A percentile compares a stretch with the other conserved stretches of the same genome.
These are phyloP conservation scores for Ochotona princeps DNA, from an alignment of 2,113 vertebrate genomes.

Conservation along the genomic window DNA sequence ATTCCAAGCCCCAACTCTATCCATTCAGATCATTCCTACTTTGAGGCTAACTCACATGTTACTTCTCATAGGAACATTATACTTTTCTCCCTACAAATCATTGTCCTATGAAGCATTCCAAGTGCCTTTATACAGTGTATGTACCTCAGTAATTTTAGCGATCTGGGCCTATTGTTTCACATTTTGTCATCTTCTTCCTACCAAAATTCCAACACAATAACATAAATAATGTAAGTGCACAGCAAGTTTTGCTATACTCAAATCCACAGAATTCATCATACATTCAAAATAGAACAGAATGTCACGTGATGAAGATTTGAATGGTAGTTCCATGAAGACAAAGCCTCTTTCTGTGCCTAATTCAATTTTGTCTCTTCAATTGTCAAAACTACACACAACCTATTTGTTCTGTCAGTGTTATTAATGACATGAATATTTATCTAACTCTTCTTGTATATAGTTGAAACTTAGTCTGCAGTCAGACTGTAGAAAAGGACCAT, in stretches of 20 bases:
- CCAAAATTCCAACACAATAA: neutral
- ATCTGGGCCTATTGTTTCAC: neutral
- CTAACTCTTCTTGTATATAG: neutral
- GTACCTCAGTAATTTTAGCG: neutral
- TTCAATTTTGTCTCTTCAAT: neutral
- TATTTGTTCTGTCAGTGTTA: neutral
- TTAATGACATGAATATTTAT: neutral
- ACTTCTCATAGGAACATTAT: neutral
- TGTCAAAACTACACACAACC: neutral
- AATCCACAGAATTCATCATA: neutral
- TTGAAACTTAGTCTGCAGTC: neutral
- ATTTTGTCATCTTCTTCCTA: neutral
- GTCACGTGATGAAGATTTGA: neutral
- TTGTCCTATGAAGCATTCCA: neutral
- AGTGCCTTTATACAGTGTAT: fast-evolving
- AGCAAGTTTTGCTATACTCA: neutral
- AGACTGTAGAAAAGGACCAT: neutral
- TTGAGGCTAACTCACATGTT: neutral
- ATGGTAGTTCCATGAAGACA: neutral
- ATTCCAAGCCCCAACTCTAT: neutral
- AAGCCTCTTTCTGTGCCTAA: neutral
- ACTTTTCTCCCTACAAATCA: neutral
- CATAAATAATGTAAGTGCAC: neutral
- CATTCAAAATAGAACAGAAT: neutral
- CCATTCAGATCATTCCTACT: neutral